These are phyloP conservation scores for Cryptus viduatorius DNA, from an alignment of 2,888 invertebrate genomes.

Conservation along the genomic window DNA sequence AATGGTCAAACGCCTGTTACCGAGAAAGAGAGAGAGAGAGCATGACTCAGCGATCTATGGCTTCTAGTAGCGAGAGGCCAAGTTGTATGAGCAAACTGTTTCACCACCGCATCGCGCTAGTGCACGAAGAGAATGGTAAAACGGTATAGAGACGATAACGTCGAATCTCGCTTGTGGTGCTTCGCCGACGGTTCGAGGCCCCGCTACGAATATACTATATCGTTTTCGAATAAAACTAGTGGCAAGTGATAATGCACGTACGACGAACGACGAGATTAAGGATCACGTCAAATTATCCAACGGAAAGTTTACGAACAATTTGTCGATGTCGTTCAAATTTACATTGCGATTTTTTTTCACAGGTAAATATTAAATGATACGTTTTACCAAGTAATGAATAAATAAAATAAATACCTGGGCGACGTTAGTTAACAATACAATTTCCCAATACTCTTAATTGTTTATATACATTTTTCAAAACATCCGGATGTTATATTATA, in stretches of 20 bases:
- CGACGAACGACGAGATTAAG: not conserved
- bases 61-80: constrained; percentile 46
- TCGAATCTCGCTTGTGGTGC: constrained; percentile 37
- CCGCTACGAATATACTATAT: constrained; percentile 16
- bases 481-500: too few species aligned
- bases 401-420: too few species aligned
- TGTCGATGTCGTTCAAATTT: not conserved
- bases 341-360: not conserved
- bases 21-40: constrained; percentile 8
- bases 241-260: not conserved
- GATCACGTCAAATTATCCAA: not conserved
- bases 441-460: too few species aligned
- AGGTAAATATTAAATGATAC: too few species aligned
- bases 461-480: too few species aligned
- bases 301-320: not conserved
- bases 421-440: too few species aligned
- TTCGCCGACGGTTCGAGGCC: constrained; percentile 14
- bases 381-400: too few species aligned
- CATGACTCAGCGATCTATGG: constrained; percentile 14
- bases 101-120: constrained; percentile 27
- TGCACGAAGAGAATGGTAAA: constrained; percentile 23
- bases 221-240: constrained; percentile 12
- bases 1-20: constrained; percentile 47
- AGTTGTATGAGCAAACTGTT: constrained; percentile 52
- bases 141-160: constrained; percentile 31